phyloP scores from a whole-genome alignment of 2,113 vertebrate genomes.

The Orientallactaga bullata region DNA sequence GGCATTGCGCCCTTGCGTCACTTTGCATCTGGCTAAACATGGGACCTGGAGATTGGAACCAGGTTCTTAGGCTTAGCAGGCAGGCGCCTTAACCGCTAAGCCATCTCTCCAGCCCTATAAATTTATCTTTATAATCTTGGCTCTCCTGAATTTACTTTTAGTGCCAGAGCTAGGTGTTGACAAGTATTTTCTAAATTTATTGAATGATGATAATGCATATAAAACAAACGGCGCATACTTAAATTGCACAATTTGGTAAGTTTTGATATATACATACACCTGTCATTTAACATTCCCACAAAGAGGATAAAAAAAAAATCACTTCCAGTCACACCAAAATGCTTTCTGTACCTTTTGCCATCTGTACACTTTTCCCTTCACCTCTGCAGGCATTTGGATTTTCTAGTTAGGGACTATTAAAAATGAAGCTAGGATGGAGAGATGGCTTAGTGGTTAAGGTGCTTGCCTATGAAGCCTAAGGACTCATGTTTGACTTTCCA shows the following conservation, averaged over 20 bases:
- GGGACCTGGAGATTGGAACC: no score
- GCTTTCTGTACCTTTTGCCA: background rate
- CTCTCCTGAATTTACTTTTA: background rate
- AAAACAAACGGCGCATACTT: background rate
- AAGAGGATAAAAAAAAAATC: background rate
- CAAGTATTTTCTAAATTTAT: background rate
- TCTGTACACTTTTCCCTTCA: background rate
- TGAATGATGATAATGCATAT: slow-evolving; percentile 3
- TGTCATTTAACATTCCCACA: background rate
- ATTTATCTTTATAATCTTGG: slow-evolving; percentile 34
- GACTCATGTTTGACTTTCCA: no score
- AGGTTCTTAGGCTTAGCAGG: no score
- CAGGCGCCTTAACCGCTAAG: no score
- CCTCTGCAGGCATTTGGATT: background rate
- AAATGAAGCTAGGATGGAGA: background rate
- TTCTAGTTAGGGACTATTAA: background rate
- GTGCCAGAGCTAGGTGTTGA: background rate
- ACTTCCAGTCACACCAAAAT: background rate
- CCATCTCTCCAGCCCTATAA: no score
- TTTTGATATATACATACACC: background rate
- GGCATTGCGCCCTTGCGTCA: no score
- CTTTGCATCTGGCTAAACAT: no score
- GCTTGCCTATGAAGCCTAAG: no score
- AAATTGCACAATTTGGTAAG: background rate
- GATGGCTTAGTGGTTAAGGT: no score